Base-by-base conservation (phyloP, 2,113 vertebrate species). In the Chloropsis hardwickii region DNA sequence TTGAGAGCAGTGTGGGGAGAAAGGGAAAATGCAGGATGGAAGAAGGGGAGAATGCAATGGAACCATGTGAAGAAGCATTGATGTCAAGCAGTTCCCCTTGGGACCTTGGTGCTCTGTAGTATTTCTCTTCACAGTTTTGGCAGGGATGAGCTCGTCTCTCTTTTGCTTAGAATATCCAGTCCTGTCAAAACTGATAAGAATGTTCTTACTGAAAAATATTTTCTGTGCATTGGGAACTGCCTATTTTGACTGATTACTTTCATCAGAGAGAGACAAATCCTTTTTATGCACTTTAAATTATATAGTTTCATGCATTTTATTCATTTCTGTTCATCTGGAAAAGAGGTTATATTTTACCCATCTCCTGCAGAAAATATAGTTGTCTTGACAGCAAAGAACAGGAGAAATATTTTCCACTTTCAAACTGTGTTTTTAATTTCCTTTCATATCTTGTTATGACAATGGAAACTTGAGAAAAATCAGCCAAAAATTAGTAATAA, bases 201-300 rank as follows among this genome's bases (percentile, higher is more conserved):
- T 24, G 24, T 90, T 94, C 73, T 56, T 69, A 33, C 19, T 67
- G 73, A 89, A 97, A 91, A 82, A 57, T 87, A 35, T 53, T 91
- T 94, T 85, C 69, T 79, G 48, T 79, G 73, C 27, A 64, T 81
- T 81, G 47, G 53, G 65, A 94, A 40, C 72, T 95, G 90, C 90
- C 66, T 86, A 27, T 93, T 94, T 94, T 95, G 91, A 94, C 72
- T 90, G 92, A 93, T 56, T 66, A 40, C 37, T 95, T 95, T 96
- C 86, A 92, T 95, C 90, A 87, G 53, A 93, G 83, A 70, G n/a
- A 95, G 80, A 79, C 31, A 88, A 82, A 84, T 95, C 69, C 71
- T 86, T 95, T 95, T 86, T 51, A 84, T 74, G 57, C 5, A 4
- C 40, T 78, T 94, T 72, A 94, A 95, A 85, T 95, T 87, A 65